Evolutionary conservation across 2,797 vertebrate genomes (phyloP).

Genomic region (Pipistrellus pipistrellus): DNA sequence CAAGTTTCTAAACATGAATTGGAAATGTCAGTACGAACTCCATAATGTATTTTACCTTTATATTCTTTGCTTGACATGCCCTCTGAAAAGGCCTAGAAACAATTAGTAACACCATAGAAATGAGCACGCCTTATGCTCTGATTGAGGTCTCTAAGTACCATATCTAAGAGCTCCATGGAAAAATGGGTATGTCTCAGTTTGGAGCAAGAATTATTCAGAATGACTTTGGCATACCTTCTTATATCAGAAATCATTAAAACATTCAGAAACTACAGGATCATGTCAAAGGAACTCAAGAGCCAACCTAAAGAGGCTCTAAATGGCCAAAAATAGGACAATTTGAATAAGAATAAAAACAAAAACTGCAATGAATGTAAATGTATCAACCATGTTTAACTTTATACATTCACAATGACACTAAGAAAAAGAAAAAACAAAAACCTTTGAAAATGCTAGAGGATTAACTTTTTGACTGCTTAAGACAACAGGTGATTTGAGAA

Average conservation of each 20-base stretch:
- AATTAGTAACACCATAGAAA: neutral
- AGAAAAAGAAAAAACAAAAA: neutral
- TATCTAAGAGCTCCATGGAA: neutral
- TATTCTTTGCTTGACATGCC: neutral
- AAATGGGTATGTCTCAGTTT: neutral
- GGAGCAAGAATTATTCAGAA: neutral
- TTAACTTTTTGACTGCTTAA: too few species aligned
- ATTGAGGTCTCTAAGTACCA: neutral
- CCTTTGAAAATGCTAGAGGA: neutral
- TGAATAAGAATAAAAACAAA: constrained; percentile 5
- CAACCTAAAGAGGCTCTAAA: neutral
- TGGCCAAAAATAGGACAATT: neutral
- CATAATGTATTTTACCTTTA: neutral
- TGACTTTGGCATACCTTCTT: neutral
- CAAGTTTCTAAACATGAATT: neutral
- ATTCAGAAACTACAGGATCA: neutral
- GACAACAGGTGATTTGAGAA: too few species aligned
- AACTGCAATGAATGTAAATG: neutral
- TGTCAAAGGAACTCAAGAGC: neutral
- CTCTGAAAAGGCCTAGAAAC: neutral
- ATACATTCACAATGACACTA: neutral
- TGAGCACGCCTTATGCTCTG: neutral
- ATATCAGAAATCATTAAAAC: neutral
- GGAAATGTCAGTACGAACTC: neutral
- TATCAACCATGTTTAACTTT: neutral